Conservation (phyloP, 2,113 vertebrate species). For the Odocoileus virginianus region DNA sequence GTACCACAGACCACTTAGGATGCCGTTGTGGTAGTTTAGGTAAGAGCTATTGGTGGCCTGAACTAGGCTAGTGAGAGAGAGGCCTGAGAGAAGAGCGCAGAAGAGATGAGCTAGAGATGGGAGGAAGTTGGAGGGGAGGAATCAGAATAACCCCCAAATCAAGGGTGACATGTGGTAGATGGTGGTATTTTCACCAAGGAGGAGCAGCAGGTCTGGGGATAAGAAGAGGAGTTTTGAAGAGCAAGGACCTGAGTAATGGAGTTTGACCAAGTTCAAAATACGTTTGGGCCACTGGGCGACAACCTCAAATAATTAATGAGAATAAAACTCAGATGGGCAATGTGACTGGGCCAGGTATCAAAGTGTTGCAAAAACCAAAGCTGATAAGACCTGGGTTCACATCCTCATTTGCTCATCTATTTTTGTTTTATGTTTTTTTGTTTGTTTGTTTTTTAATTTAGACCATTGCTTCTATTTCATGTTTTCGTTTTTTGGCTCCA, state of each 20-base stretch:
- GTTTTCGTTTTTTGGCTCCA: background rate
- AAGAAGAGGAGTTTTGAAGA: background rate
- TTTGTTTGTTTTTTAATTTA: background rate
- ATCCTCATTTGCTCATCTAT: background rate
- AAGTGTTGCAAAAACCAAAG: background rate
- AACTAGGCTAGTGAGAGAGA: background rate
- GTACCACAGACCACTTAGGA: background rate
- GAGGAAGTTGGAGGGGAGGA: background rate
- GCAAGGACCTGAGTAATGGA: background rate
- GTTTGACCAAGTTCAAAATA: background rate
- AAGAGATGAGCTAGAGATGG: background rate
- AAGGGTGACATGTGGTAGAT: background rate
- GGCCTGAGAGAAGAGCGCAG: background rate
- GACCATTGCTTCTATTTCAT: background rate
- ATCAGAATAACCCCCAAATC: background rate
- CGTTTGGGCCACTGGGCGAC: background rate
- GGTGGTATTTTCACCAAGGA: background rate
- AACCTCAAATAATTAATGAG: background rate
- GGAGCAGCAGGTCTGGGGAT: background rate
- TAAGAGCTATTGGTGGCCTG: background rate
- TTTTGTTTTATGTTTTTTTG: background rate
- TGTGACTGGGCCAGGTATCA: background rate
- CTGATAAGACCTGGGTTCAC: background rate
- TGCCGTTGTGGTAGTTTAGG: background rate
- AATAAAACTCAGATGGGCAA: background rate